Evolutionary conservation across 2,113 vertebrate genomes (phyloP).

Genomic region (Lasiurus cinereus): DNA sequence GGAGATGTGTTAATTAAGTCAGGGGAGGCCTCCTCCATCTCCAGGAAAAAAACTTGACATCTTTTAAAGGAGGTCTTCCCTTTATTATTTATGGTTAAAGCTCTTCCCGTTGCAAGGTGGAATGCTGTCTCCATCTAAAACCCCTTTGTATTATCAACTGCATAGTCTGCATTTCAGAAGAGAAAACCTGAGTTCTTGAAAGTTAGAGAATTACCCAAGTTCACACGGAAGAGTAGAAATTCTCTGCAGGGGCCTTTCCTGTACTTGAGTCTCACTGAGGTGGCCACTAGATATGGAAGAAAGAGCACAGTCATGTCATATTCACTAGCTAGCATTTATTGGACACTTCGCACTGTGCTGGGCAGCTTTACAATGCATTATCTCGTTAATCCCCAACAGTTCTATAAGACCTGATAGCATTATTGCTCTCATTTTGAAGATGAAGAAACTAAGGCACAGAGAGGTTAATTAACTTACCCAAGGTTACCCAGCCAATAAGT

Average conservation of each 20-base stretch:
- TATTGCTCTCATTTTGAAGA: slow-evolving; percentile 53
- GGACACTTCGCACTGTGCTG: neutral
- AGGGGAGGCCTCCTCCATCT: slow-evolving; percentile 61
- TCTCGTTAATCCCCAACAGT: neutral
- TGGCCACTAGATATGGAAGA: neutral
- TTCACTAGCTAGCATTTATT: neutral
- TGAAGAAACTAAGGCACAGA: slow-evolving; percentile 18
- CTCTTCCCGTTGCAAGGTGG: slow-evolving; percentile 63
- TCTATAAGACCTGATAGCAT: neutral
- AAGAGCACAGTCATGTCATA: neutral
- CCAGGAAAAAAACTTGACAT: slow-evolving; percentile 51
- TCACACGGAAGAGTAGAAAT: neutral
- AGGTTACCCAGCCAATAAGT: neutral
- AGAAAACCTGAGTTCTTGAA: neutral
- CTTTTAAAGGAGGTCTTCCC: slow-evolving; percentile 4
- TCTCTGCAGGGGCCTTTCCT: neutral
- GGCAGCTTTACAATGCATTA: neutral
- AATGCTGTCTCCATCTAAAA: neutral
- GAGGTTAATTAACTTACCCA: slow-evolving; percentile 2
- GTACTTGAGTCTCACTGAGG: neutral
- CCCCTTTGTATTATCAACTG: slow-evolving; percentile 44
- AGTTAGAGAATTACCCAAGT: slow-evolving; percentile 61
- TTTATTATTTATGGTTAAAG: slow-evolving; percentile 67
- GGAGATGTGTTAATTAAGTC: slow-evolving; percentile 70
- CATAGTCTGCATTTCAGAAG: slow-evolving; percentile 50